Evolutionary conservation across 2,888 invertebrate genomes (phyloP), one percentile per base, ranked within the genome.

Genomic region (Platerodrilus igneus): DNA sequence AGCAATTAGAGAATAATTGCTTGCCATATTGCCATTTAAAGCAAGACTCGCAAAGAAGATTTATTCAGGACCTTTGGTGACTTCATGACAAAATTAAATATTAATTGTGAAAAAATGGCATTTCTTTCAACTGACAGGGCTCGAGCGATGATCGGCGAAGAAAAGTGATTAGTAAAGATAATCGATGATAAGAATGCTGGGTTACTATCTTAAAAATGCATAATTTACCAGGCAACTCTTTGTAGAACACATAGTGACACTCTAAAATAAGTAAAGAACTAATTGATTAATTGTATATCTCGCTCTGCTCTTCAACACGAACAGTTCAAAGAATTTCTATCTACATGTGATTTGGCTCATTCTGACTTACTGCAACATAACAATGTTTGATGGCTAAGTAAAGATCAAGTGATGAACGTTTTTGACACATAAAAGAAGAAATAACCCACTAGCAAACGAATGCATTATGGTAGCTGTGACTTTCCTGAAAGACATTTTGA

Each of bases 331-430:
- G 38, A 45, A 36, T 49, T 47, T 47, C 30, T 44, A 18, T 36
- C 47, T 35, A 34, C 40, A 34, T 37, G 48, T 51, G 51, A 52
- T 51, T 51, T 49, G 40, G 52, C 46, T 42, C 48, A 57, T 56
- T 53, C 51, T 51, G 53, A 55, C 48, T 51, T 54, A 52, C 48
- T 54, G 38, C 50, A 52, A 48, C 41, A 47, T 30, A 52, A 48
- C 38, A 51, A 51, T 53, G 48, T 52, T 49, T 44, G 50, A 47
- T 53, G 46, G 48, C 47, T 53, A 40, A 53, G 48, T 50, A 50
- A 50, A 48, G 51, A 48, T 37, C 38, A 46, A 44, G 47, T 51
- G 25, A 41, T 46, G 39, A 46, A 48, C 38, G 42, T 35, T 47
- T 49, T 37, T 51, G 45, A 43, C 38, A 34, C 37, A 42, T 47